phyloP scores from a whole-genome alignment of 53 echinoderm and acorn worm genomes.

The Apostichopus leukothele region DNA sequence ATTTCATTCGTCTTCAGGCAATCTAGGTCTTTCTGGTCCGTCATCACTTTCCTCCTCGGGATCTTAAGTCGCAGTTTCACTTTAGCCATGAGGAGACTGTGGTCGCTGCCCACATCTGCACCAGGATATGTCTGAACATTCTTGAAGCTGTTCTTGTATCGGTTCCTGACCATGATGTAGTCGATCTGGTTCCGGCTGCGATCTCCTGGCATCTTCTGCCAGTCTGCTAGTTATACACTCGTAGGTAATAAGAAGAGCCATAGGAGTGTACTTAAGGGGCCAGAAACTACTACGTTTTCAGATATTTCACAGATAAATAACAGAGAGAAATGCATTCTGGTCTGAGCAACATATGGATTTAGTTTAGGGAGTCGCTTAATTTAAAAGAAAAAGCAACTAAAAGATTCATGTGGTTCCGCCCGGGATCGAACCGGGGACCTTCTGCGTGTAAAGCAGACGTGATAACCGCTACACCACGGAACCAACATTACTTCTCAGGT shows the following conservation, averaged over 20 bases:
- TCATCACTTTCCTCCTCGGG: background rate
- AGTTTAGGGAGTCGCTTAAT: no score
- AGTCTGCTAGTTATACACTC: no score
- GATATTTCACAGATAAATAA: no score
- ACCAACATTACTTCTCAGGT: background rate
- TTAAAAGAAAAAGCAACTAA: background rate
- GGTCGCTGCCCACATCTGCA: background rate
- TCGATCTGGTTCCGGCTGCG: conserved; percentile 4
- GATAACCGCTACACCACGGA: conserved; percentile 99
- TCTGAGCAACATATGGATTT: no score
- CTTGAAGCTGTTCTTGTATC: background rate
- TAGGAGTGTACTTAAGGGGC: no score
- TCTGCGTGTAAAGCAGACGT: conserved; percentile 99
- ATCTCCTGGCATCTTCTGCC: background rate
- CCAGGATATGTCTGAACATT: conserved; percentile 6
- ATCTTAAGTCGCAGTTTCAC: background rate
- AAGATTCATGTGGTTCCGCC: conserved; percentile 67
- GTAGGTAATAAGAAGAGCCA: no score
- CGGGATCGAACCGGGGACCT: conserved; percentile 98
- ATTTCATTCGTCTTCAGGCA: no score
- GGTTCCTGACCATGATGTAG: background rate
- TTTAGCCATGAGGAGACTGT: background rate
- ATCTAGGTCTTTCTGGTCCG: no score
- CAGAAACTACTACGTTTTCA: no score
- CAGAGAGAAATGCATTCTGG: no score